Percentiles rank a stretch among this genome's conserved stretches.
Conservation (phyloP, 2,888 invertebrate genomes). For the Tenthredo distinguenda region DNA sequence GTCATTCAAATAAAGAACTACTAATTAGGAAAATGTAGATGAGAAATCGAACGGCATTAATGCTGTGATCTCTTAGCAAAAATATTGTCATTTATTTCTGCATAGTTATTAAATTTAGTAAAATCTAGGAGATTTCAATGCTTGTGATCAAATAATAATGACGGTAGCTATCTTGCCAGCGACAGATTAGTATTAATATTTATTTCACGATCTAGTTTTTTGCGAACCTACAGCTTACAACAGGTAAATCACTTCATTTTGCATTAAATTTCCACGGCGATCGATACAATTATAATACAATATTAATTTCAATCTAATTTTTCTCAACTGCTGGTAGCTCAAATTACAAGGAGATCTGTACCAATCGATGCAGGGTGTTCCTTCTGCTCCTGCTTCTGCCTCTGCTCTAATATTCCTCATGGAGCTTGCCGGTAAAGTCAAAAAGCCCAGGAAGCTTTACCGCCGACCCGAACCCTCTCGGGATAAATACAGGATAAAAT, state of each 20-base stretch:
- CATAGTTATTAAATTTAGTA: background rate
- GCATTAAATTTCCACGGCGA: background rate
- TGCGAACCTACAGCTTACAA: background rate
- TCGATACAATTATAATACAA: background rate
- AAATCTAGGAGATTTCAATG: slow-evolving; percentile 19
- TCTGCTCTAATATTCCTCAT: slow-evolving; percentile 5
- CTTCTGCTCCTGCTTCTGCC: background rate
- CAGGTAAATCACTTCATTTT: background rate
- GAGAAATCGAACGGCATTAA: background rate
- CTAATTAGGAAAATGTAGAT: background rate
- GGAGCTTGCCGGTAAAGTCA: slow-evolving; percentile 31
- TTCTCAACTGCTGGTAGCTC: slow-evolving; percentile 41
- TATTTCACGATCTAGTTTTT: background rate
- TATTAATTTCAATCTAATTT: background rate
- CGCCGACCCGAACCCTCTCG: slow-evolving; percentile 1
- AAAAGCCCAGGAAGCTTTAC: slow-evolving; percentile 28
- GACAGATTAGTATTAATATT: background rate
- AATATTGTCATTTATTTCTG: background rate
- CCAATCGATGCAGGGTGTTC: slow-evolving; percentile 15
- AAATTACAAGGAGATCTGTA: background rate
- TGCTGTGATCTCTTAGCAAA: background rate
- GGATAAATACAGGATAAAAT: background rate
- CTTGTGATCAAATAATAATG: slow-evolving; percentile 1
- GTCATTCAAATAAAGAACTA: background rate
- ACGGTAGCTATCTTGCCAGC: slow-evolving; percentile 26